phyloP scores from a whole-genome alignment of 2,888 invertebrate species.

The Epinotia ramella region DNA sequence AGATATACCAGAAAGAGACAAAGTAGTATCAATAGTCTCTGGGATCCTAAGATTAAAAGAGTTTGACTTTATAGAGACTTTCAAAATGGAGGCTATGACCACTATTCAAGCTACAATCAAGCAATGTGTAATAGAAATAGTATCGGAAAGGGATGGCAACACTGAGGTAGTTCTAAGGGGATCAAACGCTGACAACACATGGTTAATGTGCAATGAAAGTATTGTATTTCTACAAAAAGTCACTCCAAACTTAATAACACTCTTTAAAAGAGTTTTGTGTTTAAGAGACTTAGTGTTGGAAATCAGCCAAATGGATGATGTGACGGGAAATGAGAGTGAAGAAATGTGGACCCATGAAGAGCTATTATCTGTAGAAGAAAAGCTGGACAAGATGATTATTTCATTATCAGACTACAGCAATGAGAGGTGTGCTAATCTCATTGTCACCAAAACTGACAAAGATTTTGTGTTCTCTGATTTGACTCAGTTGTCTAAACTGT shows the following conservation, averaged over 20 bases:
- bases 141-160: constrained; percentile 77
- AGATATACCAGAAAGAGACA: constrained; percentile 92
- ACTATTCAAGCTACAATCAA: constrained; percentile 95
- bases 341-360: constrained; percentile 90
- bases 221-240: constrained; percentile 88
- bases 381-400: constrained; percentile 90
- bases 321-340: constrained; percentile 87
- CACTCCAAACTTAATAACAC: constrained; percentile 87
- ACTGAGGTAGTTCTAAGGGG: constrained; percentile 80
- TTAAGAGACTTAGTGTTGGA: constrained; percentile 92
- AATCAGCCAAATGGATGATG: constrained; percentile 87
- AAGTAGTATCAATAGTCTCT: constrained; percentile 94
- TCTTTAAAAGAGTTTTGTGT: constrained; percentile 90
- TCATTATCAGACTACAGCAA: constrained; percentile 97
- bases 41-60: constrained; percentile 95
- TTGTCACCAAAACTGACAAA: constrained; percentile 91
- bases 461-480: constrained; percentile 89
- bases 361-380: constrained; percentile 87
- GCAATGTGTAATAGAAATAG: constrained; percentile 92
- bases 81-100: constrained; percentile 95
- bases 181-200: constrained; percentile 74
- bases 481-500: constrained; percentile 90
- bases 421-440: constrained; percentile 95
- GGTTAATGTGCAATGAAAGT: constrained; percentile 89
- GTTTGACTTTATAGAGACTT: constrained; percentile 94